A percentile compares a stretch with the other conserved stretches of the same genome.
phyloP scores from a whole-genome alignment of 2,113 vertebrate genomes.

The Lipophrys pholis region DNA sequence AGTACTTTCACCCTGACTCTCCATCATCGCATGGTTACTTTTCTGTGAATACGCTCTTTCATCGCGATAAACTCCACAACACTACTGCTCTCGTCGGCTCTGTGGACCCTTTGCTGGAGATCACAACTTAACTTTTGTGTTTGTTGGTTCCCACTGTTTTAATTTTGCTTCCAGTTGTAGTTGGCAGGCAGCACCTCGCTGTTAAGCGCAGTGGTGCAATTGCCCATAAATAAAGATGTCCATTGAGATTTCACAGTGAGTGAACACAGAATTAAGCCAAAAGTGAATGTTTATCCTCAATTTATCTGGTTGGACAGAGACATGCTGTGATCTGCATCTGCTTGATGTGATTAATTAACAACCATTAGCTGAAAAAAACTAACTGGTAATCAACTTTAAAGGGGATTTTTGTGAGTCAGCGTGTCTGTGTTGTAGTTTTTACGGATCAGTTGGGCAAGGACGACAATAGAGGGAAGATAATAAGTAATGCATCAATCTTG shows the following conservation, averaged over 20 bases:
- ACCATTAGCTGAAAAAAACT: too few relatives aligned
- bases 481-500: neutral
- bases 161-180: neutral
- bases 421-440: neutral
- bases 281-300: too few relatives aligned
- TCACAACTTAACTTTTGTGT: neutral
- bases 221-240: neutral
- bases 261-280: too few relatives aligned
- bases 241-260: too few relatives aligned
- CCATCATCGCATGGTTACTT: neutral
- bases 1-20: neutral
- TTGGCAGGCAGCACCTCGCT: too few relatives aligned
- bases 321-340: neutral
- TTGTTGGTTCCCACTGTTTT: neutral
- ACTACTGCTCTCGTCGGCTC: too few relatives aligned
- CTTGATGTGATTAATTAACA: neutral
- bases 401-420: neutral
- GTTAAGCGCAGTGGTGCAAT: neutral
- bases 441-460: neutral
- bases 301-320: too few relatives aligned
- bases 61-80: too few relatives aligned
- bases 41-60: too few relatives aligned
- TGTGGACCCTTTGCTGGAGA: neutral
- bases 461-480: neutral
- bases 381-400: neutral